Base-by-base conservation (phyloP, 1,140 invertebrate species). In the Drosophila subpulchrella region DNA sequence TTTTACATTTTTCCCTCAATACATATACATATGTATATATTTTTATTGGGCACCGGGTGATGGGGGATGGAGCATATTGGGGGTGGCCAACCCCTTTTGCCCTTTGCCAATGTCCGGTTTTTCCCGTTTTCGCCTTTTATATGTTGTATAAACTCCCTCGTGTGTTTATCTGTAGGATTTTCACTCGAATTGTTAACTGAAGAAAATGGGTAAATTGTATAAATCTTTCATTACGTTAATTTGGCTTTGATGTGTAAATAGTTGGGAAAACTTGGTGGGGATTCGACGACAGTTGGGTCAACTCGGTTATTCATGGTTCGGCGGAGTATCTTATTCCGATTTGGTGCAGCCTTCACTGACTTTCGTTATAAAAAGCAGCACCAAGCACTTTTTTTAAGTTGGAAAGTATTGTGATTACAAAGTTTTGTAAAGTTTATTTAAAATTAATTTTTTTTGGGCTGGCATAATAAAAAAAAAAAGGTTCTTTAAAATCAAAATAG, bases 181-280 rank as follows among this genome's bases (percentile, higher is more conserved):
- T 55, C 50, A 39, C 42, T 75, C 27, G 56, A 62, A 65, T 44
- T 57, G 47, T 34, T 59, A 51, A 74, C 77, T 54, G 67, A 17
- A 39, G 39, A 66, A 47, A 50, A 11, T 20, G 20, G 30, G 12
- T 27, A 67, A 81, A 85, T 81, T 80, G 53, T 73, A 78, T 78
- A 78, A 70, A 71, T 81, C 57, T 75, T 85, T 85, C 81, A 85
- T 85, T 81, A 78, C 54, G 48, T 78, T 86, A 81, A 85, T 85
- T 85, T 85, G 51, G 41, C 78, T 86, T 81, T 78, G 78, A 86
- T 59, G 68, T 65, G 20, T 59, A 63, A 72, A 51, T 72, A 65
- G 59, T 60, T 60, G 58, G 51, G 46, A 66, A 47, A 56, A 38
- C 32, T 8, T 41, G 11, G 6, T 1, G 47, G 15, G n/a, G 4